Evolutionary conservation across 2,888 invertebrate genomes (phyloP).

Genomic region (Eudasyphora cyanicolor): DNA sequence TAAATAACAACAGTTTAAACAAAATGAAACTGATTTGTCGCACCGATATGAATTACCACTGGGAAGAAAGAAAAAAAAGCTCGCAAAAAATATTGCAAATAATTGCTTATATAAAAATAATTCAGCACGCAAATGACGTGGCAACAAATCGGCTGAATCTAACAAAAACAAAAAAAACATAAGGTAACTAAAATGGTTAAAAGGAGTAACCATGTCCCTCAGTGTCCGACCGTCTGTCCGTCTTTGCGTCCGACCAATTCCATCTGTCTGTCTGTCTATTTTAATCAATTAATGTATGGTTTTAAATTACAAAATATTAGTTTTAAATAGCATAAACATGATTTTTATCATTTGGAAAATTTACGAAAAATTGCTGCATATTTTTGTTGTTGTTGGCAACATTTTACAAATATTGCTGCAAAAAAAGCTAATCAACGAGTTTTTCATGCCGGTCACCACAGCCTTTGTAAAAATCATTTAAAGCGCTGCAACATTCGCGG

Average conservation of each 20-base stretch:
- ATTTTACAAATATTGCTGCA: background rate
- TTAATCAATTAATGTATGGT: conserved; percentile 34
- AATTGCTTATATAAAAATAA: conserved; percentile 31
- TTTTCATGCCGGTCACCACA: background rate
- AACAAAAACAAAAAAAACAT: no score
- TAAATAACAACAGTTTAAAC: conserved; percentile 34
- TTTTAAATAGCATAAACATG: conserved; percentile 31
- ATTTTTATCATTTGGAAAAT: conserved; percentile 23
- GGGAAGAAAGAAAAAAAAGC: background rate
- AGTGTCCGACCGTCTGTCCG: background rate
- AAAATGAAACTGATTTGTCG: conserved; percentile 29
- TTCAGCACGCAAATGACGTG: conserved; percentile 56
- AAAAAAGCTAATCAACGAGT: background rate
- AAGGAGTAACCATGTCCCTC: background rate
- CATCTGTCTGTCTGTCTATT: conserved; percentile 21
- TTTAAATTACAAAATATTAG: conserved; percentile 43
- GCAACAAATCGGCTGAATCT: background rate
- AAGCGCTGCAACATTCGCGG: background rate
- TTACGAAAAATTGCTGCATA: conserved; percentile 2
- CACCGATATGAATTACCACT: conserved; percentile 19
- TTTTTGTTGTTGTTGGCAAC: no score
- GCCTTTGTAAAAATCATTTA: background rate
- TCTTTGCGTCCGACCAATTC: background rate
- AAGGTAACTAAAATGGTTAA: background rate
- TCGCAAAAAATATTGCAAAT: background rate